Conservation (phyloP, 2,797 vertebrate genomes). For the Acrocephalus scirpaceus region DNA sequence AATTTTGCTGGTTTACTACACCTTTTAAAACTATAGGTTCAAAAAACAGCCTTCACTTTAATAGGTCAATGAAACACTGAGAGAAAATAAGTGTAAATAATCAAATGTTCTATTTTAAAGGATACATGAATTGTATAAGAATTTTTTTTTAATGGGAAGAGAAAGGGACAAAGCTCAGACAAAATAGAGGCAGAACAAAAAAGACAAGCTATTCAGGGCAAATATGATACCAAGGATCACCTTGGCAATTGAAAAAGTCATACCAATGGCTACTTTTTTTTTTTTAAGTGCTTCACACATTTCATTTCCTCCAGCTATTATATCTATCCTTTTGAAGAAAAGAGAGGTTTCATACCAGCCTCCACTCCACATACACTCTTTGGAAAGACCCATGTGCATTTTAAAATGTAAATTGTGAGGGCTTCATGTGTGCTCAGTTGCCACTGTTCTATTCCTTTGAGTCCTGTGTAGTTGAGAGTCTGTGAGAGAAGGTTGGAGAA, state of each 20-base stretch:
- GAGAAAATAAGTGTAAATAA: background rate
- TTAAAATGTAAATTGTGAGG: background rate
- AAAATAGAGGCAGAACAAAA: background rate
- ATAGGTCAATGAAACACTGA: background rate
- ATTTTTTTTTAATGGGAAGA: background rate
- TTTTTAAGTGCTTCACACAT: background rate
- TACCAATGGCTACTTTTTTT: background rate
- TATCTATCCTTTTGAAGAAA: background rate
- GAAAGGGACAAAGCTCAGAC: background rate
- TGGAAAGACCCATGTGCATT: background rate
- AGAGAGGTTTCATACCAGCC: background rate
- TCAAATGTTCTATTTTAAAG: background rate
- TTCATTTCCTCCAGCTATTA: background rate
- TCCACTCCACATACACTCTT: background rate
- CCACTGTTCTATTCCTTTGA: background rate
- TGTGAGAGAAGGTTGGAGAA: background rate
- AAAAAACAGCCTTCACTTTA: background rate
- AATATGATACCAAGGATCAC: background rate
- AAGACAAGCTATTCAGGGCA: background rate
- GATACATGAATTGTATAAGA: background rate
- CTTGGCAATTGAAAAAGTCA: background rate
- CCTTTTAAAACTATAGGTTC: background rate
- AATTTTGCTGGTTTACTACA: background rate
- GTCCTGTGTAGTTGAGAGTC: background rate
- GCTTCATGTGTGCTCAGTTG: background rate